A percentile compares a stretch with the other conserved stretches of the same genome.
Conservation (phyloP, 2,113 vertebrate species). For the Muntiacus reevesi region DNA sequence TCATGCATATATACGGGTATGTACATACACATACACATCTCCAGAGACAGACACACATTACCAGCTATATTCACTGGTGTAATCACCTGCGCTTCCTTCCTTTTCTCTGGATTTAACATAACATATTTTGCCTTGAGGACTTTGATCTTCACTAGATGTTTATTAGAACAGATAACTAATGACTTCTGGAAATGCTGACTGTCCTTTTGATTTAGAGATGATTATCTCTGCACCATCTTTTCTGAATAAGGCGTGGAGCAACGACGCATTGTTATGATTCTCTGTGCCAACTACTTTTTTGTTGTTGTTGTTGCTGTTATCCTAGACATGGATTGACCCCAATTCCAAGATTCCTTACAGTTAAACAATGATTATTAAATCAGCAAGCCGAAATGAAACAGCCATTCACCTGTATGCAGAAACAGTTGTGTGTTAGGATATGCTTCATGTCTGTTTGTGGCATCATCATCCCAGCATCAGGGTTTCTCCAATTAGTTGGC, state of each 20-base stretch:
- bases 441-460: neutral
- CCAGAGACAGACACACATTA: neutral
- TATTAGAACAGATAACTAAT: neutral
- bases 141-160: neutral
- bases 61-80: neutral
- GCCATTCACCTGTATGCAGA: neutral
- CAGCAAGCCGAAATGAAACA: neutral
- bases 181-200: neutral
- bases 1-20: fast-evolving
- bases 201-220: neutral
- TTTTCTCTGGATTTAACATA: neutral
- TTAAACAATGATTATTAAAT: neutral
- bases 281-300: neutral
- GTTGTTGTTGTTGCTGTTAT: neutral
- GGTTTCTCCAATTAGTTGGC: neutral
- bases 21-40: neutral
- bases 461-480: neutral
- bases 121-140: neutral
- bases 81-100: neutral
- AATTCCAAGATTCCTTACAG: neutral
- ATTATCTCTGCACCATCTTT: neutral
- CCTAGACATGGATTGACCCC: neutral
- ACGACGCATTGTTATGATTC: neutral
- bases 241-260: neutral
- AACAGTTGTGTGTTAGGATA: neutral